Evolutionary conservation across 92 coral and sea anemone genomes (phyloP), one percentile per base, ranked within the genome.

Genomic region (Phenganax subtilis): DNA sequence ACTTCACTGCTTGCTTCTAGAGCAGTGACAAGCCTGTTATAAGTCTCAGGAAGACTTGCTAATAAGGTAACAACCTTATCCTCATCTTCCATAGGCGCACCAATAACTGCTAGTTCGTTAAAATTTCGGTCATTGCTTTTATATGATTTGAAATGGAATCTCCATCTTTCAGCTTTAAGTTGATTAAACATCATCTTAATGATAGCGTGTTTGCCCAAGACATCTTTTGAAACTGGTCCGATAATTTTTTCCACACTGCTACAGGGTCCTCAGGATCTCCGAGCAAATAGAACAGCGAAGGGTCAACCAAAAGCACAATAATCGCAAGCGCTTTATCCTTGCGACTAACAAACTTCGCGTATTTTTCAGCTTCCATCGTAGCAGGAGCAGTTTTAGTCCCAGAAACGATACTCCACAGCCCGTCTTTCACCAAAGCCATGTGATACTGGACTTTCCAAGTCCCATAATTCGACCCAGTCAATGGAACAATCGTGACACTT

Each of bases 381-480:
- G 80, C 86, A 72, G 92, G 89, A 65, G 86, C 85, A 66, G 63
- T 84, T 84, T 89, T 88, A 66, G 84, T 74, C 51, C 85, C 82
- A 71, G 65, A 72, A 51, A 83, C 89, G 86, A 88, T 85, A 57
- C 75, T 59, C 87, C 85, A 86, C 80, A 83, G 87, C 51, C 85
- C 83, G 54, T 85, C 88, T 77, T 81, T 88, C 84, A 85, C 85
- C 57, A 75, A 54, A 47, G 77, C 90, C 90, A 87, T 87, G 56
- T 75, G 84, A 80, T 87, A 84, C 81, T 80, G 85, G 56, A 87
- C 84, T 82, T 85, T 87, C 90, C 90, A 84, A 29, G 90, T 87
- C 47, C 67, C 61, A 87, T 84, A 87, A 55, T 87, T 87, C 62
- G 84, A 77, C 63, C 73, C 90, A 61, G 84, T 72, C 85, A 87